Evolutionary conservation across 1,140 invertebrate genomes (phyloP), one percentile per base, ranked within the genome.

Genomic region (Drosophila pruinosa): DNA sequence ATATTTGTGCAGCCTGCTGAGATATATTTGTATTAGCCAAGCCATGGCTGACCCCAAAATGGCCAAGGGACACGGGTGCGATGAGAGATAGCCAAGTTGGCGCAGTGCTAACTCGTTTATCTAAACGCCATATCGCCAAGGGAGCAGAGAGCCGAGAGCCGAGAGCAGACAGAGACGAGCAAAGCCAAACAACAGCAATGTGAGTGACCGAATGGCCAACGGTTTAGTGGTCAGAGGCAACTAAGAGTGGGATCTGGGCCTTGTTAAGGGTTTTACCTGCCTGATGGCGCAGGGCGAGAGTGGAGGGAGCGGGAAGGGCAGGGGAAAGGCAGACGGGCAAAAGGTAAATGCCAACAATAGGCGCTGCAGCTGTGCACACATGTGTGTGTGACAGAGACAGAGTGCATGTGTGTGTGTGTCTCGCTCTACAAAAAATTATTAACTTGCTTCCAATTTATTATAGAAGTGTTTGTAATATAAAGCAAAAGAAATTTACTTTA

Each of bases 91-190:
- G 57, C 21, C 43, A 48, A 59, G 19, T 59, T 59, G 43, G 56
- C 56, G 43, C 56, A 47, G 19, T 59, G 43, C 56, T 48, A 34
- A 58, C 41, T 47, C 56, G 56, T 58, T 58, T 63, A 70, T 64
- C 61, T 64, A 54, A 43, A 64, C 26, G 61, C 47, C 36, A 63
- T 39, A 52, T 41, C 22, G 47, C 17, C 41, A 58, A 47, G n/a
- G 62, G n/a, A 17, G 15, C 7, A 15, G 22, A 31, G 2, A 24
- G 3, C 5, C n/a, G n/a, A 14, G 8, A 21, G n/a, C 0, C n/a
- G n/a, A 39, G 34, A 41, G 14, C 22, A 56, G 22, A 14, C 8
- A n/a, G 8, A 2, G 4, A 1, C 19, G 15, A 24, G 2, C 15
- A 26, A 19, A 58, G 54, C 21, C 59, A 28, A 43, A 57, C 15